Evolutionary conservation across 2,113 vertebrate species (phyloP).

Genomic region (Chlorodrepanis virens): DNA sequence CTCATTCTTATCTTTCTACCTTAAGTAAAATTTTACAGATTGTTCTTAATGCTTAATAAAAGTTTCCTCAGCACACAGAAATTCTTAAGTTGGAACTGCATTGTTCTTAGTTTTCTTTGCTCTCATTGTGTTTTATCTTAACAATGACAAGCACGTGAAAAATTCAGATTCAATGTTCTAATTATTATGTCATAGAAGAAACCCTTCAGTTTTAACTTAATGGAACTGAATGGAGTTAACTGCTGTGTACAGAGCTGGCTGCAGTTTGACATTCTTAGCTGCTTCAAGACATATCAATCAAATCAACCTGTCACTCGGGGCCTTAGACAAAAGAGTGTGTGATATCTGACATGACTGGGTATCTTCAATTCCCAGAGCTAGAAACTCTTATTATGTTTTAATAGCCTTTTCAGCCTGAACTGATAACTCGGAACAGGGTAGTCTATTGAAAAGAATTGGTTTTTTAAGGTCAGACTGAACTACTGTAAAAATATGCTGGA

Average conservation of each 20-base stretch:
- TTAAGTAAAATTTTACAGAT: not conserved
- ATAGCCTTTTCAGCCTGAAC: not conserved
- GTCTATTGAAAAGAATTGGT: not conserved
- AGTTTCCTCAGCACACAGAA: not conserved
- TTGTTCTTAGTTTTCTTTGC: not conserved
- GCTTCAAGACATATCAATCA: not conserved
- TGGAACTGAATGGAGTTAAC: not conserved
- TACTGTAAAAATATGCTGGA: not conserved
- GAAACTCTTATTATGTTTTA: not conserved
- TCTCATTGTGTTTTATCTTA: not conserved
- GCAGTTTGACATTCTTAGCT: not conserved
- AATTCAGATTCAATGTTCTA: not conserved
- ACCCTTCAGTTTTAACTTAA: not conserved
- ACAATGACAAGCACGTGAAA: not conserved
- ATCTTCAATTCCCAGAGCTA: not conserved
- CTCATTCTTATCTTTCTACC: not conserved
- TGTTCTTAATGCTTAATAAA: not conserved
- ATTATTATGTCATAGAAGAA: not conserved
- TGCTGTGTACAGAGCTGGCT: not conserved
- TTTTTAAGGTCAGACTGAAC: not conserved
- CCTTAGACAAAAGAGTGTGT: not conserved
- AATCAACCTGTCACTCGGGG: not conserved
- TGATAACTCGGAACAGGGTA: not conserved
- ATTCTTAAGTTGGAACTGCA: not conserved
- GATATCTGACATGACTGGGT: not conserved